Conservation (phyloP, 2,797 vertebrate species). For the Streptopelia turtur region DNA sequence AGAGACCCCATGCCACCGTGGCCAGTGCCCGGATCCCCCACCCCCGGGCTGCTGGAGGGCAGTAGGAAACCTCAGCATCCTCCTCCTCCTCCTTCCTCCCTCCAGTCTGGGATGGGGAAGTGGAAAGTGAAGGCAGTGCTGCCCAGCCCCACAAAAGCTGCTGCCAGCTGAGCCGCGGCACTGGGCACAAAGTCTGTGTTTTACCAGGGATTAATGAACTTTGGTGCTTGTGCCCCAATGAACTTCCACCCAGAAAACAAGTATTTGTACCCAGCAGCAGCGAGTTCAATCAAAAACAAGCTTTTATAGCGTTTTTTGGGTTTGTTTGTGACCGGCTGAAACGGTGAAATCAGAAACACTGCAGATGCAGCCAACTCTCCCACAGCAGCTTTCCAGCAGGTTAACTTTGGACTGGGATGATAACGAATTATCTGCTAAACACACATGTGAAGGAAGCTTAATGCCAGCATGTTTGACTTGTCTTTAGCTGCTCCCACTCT, state of each 20-base stretch:
- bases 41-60: rapidly evolving
- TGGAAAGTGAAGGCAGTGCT: not conserved
- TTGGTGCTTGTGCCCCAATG: conserved; percentile 51
- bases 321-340: conserved; percentile 52
- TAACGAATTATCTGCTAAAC: conserved; percentile 56
- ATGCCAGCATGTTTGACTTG: not conserved
- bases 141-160: rapidly evolving
- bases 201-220: not conserved
- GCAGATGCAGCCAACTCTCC: conserved; percentile 47
- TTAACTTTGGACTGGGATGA: conserved; percentile 70
- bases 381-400: conserved; percentile 45
- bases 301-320: not conserved
- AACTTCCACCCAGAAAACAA: conserved; percentile 72
- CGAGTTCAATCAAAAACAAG: conserved; percentile 67
- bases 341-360: conserved; percentile 22
- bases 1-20: rapidly evolving
- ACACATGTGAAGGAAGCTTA: conserved; percentile 26
- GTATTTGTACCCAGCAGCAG: conserved; percentile 29
- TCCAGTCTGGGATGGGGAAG: not conserved
- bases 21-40: not conserved
- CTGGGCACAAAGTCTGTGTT: not conserved
- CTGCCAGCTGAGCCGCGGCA: not conserved
- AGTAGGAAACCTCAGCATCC: not conserved
- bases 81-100: not conserved
- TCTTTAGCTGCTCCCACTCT: not conserved